Conservation (phyloP, 2,113 vertebrate species). For the Cygnus buccinator region DNA sequence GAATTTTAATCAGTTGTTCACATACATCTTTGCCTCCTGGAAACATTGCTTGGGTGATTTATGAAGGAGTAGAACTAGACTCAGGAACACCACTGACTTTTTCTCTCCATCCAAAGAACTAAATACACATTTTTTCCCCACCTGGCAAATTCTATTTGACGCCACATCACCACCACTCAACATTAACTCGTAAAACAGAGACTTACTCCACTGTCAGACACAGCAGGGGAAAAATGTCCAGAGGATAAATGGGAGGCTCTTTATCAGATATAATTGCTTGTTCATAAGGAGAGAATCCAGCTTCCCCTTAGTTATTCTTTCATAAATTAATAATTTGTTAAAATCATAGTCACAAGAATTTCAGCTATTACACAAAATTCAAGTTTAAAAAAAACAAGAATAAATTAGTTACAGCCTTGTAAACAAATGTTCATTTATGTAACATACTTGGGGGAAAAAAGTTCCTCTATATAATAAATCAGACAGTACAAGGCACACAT, state of each 20-base stretch:
- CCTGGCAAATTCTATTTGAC: conserved; percentile 67
- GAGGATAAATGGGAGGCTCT: conserved; percentile 52
- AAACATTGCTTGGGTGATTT: conserved; percentile 49
- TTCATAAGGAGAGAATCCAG: conserved; percentile 82
- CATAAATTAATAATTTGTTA: conserved; percentile 84
- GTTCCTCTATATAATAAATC: conserved; percentile 84
- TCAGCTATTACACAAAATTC: conserved; percentile 80
- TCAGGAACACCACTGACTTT: conserved; percentile 39
- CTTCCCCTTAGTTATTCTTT: conserved; percentile 80
- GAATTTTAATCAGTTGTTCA: conserved; percentile 17
- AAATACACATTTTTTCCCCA: conserved; percentile 51
- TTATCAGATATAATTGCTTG: conserved; percentile 65
- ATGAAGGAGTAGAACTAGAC: conserved; percentile 49
- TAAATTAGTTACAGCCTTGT: conserved; percentile 88
- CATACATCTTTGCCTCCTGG: conserved; percentile 39
- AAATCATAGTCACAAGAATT: conserved; percentile 81
- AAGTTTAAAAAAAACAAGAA: conserved; percentile 84
- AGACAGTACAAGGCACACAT: conserved; percentile 93
- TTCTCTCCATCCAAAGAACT: conserved; percentile 52
- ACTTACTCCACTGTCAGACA: conserved; percentile 65
- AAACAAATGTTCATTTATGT: conserved; percentile 85
- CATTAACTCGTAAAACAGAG: conserved; percentile 59
- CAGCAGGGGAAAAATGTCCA: conserved; percentile 32
- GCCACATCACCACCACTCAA: conserved; percentile 65
- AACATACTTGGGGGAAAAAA: conserved; percentile 73